Evolutionary conservation across 2,797 vertebrate genomes (phyloP).

Genomic region (Pipistrellus pipistrellus): DNA sequence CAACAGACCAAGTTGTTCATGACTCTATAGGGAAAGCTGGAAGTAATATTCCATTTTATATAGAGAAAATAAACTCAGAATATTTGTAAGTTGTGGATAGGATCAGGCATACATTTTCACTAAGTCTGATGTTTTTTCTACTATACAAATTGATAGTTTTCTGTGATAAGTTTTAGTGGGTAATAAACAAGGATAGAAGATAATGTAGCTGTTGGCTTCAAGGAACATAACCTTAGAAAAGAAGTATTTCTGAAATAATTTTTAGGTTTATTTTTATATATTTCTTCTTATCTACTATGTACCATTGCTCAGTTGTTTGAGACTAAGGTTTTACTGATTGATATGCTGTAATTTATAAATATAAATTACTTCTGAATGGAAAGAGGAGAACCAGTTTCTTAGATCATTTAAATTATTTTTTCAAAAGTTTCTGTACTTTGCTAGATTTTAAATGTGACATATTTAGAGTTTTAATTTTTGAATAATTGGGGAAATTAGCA

Average conservation of each 20-base stretch:
- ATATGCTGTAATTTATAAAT: slow-evolving; percentile 16
- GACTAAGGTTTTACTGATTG: slow-evolving; percentile 22
- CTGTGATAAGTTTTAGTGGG: slow-evolving; percentile 50
- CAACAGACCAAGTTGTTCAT: slow-evolving; percentile 20
- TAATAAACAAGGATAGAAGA: slow-evolving; percentile 13
- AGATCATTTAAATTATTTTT: slow-evolving; percentile 61
- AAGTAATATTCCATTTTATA: slow-evolving; percentile 40
- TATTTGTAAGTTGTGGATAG: slow-evolving; percentile 19
- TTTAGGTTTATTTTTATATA: background rate
- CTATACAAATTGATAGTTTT: background rate
- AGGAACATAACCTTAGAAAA: slow-evolving; percentile 44
- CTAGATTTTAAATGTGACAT: slow-evolving; percentile 33
- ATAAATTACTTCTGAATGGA: slow-evolving; percentile 45
- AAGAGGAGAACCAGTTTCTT: slow-evolving; percentile 39
- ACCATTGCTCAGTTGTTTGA: slow-evolving; percentile 16
- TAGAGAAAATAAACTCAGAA: background rate
- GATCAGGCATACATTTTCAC: background rate
- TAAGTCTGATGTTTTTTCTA: background rate
- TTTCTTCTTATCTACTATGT: background rate
- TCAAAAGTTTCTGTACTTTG: background rate
- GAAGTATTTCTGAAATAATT: slow-evolving; percentile 45
- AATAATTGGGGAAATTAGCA: slow-evolving; percentile 24
- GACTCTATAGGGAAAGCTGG: background rate
- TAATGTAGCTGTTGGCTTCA: slow-evolving; percentile 23
- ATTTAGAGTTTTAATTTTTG: slow-evolving; percentile 59